A percentile compares a stretch with the other conserved stretches of the same genome.
Conservation (phyloP, 1,140 invertebrate species). For the Microplitis mediator region DNA sequence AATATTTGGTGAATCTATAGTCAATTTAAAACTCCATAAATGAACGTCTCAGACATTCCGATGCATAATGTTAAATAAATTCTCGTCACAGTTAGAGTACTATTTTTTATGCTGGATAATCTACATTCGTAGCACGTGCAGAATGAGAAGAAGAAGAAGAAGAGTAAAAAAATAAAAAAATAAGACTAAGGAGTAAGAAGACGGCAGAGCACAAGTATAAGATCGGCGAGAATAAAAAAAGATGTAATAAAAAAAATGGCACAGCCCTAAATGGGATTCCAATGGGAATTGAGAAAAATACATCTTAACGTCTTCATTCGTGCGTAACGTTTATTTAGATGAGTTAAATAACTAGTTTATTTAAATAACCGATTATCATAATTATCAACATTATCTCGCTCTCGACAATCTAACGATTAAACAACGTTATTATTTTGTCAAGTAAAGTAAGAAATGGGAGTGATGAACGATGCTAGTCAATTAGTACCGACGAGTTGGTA, state of each 20-base stretch:
- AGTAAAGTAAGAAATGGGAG: slow-evolving; percentile 44
- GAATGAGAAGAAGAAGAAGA: slow-evolving; percentile 1
- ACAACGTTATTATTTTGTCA: not conserved
- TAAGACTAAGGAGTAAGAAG: not conserved
- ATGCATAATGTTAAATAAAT: slow-evolving; percentile 1
- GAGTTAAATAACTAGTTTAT: not conserved
- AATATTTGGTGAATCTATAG: not conserved
- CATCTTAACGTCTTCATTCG: slow-evolving; percentile 2
- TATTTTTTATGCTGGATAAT: not conserved
- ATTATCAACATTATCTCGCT: too few species aligned
- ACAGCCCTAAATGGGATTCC: slow-evolving; percentile 1
- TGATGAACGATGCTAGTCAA: slow-evolving; percentile 63
- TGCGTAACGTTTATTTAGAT: not conserved
- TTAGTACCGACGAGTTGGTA: slow-evolving; percentile 44
- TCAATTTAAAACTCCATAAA: not conserved
- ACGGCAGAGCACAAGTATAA: too few species aligned
- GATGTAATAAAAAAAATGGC: slow-evolving; percentile 3
- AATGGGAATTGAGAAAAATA: slow-evolving; percentile 8
- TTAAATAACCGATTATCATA: too few species aligned
- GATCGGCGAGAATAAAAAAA: too few species aligned
- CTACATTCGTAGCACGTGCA: not conserved
- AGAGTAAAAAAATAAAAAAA: not conserved
- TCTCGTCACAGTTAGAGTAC: not conserved
- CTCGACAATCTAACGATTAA: too few species aligned
- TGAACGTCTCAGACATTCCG: slow-evolving; percentile 9